Base-by-base conservation (phyloP, 23 tunicate species). In the Diplosoma virens region DNA sequence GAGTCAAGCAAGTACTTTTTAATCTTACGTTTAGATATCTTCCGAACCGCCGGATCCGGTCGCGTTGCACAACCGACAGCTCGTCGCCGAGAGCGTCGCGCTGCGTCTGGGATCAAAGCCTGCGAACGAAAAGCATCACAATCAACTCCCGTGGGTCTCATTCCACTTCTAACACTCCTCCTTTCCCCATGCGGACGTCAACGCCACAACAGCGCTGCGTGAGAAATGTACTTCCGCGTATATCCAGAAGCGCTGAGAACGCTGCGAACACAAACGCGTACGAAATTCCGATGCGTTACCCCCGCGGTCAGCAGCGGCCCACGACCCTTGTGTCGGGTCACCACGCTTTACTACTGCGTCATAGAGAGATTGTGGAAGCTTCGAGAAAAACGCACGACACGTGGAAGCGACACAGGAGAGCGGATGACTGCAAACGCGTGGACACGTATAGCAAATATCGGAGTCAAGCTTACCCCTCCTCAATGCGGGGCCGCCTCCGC, bases 271-370 rank as follows among this genome's bases (percentile, higher is more conserved):
- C 63, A 46, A 63, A 80, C 66, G 69, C 74, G 54, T 75, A 25
- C 35, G 87, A 82, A 30, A 48, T 82, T 63, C 81, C 87, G 34
- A 52, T 81, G 66, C 87, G 92, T n/a, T 86, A 86, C 65, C 92
- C 92, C 31, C 92, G 92, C 11, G 92, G 92, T 37, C 92, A 86
- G 56, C 92, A 86, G 56, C 74, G 92, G 11, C 92, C 92, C n/a
- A 30, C 80, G 29, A 59, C 67, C 1, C 59, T 86, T 34, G 84
- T 75, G 14, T 86, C 92, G 36, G 76, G 82, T 37, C 92, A 86
- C 75, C 55, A 79, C 23, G 89, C 89, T 26, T 78, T 76, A 0
- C 33, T 76, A 24, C 68, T 84, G 68, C 89, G 82, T 67, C 89
- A 84, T 25, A 76, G 45, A 67, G 83, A 84, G 37, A 66, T 84